Base-by-base conservation (phyloP, 2,113 vertebrate genomes). In the Galeopterus variegatus region DNA sequence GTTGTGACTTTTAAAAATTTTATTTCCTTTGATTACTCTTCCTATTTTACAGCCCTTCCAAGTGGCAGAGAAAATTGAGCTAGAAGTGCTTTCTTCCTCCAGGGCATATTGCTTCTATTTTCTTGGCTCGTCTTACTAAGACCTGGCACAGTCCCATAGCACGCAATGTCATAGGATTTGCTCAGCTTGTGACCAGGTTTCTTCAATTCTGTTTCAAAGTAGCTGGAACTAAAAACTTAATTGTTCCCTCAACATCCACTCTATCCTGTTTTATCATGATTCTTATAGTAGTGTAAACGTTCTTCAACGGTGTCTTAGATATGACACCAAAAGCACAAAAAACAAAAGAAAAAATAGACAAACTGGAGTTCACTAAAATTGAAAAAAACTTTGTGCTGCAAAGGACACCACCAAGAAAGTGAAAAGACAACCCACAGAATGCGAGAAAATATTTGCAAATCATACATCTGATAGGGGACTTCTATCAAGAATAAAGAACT, bases 401-500 rank as follows among this genome's bases (percentile, higher is more conserved):
- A 96, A 81, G 17, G 28, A 50, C 15, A 65, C 11, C 24, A 73
- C 3, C 15, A 65, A 77, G 28, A 70, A 89, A 54, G 45, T 79
- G 36, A 85, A 84, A 88, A 85, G 41, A 79, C 12, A 94, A 12
- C 11, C 18, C 31, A n/a, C 28, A 81, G 10, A 58, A 95, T 36
- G 28, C 28, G 60, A 77, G 54, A 86, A 48, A 88, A 80, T 50
- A 91, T 12, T 88, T 73, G 24, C 23, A 87, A 88, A 87, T 86
- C 28, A 73, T 80, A 0, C 77, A 50, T 88, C 31, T 83, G 64
- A 67, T 26, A 79, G 58, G n/a, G 31, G 41, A 11, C 36, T 54
- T 87, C 6, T 64, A 48, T 79, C 58, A 90, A 62, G 80, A 81
- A 60, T 52, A 82, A 82, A 14, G 11, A 87, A 87, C 21, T 81